Evolutionary conservation across 2,113 vertebrate genomes (phyloP).

Genomic region (Bubo blakistoni): DNA sequence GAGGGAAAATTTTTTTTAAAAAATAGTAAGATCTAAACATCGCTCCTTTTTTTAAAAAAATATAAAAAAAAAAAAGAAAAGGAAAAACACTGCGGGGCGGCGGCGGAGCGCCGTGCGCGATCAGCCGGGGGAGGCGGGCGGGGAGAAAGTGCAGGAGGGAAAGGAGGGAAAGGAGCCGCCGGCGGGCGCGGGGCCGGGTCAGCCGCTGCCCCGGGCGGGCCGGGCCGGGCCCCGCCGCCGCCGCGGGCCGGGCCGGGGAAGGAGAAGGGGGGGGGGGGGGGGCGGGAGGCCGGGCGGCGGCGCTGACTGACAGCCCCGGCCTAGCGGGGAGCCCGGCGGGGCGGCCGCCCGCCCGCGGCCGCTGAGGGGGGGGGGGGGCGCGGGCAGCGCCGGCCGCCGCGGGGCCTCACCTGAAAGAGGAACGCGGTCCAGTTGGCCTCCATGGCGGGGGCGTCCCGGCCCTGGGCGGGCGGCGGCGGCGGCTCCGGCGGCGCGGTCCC

Average conservation of each 20-base stretch:
- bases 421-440: conserved; percentile 89
- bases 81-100: neutral
- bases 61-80: neutral
- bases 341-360: neutral
- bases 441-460: conserved; percentile 71
- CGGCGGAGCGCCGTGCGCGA: neutral
- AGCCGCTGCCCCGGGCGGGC: neutral
- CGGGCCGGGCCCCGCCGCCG: neutral
- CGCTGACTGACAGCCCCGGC: neutral
- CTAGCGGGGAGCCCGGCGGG: neutral
- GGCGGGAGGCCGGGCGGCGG: neutral
- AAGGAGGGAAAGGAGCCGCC: neutral
- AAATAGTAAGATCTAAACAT: too few relatives aligned
- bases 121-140: neutral
- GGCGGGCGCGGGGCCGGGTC: neutral
- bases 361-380: conserved; percentile 53
- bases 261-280: neutral
- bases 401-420: conserved; percentile 84
- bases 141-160: neutral
- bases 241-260: neutral
- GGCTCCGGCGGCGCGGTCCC: neutral
- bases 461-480: neutral
- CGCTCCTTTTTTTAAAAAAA: neutral
- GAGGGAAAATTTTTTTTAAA: neutral
- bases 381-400: conserved; percentile 61